Conservation (phyloP, 2,888 invertebrate species). For the Conops quadrifasciatus region DNA sequence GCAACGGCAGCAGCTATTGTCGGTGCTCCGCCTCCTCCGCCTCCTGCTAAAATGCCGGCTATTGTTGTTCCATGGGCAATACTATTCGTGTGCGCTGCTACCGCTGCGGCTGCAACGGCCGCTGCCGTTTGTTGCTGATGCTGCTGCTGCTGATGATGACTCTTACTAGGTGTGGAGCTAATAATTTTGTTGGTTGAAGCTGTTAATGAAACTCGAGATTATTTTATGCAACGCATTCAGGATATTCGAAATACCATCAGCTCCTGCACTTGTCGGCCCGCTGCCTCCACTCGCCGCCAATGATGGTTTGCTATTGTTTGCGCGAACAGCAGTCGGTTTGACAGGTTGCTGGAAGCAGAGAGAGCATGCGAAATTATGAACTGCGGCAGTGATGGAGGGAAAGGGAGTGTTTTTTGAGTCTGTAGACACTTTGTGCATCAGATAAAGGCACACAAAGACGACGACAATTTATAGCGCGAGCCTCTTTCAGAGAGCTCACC, state of each 20-base stretch:
- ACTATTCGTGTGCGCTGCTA: constrained; percentile 43
- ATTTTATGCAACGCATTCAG: neutral
- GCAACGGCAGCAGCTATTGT: constrained; percentile 48
- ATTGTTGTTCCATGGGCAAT: constrained; percentile 39
- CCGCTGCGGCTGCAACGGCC: constrained; percentile 47
- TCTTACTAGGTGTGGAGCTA: constrained; percentile 66
- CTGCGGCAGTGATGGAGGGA: no score
- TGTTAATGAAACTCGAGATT: constrained; percentile 19
- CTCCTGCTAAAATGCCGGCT: no score
- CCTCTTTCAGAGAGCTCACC: no score
- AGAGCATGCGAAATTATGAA: no score
- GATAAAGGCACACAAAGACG: no score
- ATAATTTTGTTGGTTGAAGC: constrained; percentile 57
- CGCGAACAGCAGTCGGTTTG: constrained; percentile 85
- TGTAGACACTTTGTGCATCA: no score
- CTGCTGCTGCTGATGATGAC: constrained; percentile 54
- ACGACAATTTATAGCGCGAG: no score
- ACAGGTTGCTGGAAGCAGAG: constrained; percentile 77
- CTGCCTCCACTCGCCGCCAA: constrained; percentile 61
- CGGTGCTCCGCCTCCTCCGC: constrained; percentile 41
- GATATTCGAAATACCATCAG: constrained; percentile 64
- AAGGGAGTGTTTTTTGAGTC: no score
- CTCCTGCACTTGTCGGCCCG: constrained; percentile 65
- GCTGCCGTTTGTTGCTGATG: constrained; percentile 58
- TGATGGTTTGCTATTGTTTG: constrained; percentile 57